Conservation (phyloP, 2,113 vertebrate species). For the Delphinapterus leucas region DNA sequence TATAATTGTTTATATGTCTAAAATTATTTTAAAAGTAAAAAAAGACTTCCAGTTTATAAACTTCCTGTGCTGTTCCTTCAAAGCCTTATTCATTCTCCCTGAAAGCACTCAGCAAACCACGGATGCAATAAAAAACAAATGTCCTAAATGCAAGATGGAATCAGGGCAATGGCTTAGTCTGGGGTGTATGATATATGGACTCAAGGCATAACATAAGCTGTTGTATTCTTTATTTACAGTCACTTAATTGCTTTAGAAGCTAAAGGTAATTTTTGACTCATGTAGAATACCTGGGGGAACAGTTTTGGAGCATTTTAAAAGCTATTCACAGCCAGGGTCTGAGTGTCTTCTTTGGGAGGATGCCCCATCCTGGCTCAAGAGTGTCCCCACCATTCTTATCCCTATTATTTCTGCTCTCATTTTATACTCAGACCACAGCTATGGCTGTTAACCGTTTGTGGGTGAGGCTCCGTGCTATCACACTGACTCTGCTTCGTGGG, state of each 20-base stretch:
- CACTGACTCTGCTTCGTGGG: not conserved
- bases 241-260: constrained; percentile 46
- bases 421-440: not conserved
- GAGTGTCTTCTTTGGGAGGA: not conserved
- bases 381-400: not conserved
- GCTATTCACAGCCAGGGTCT: not conserved
- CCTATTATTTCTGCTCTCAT: not conserved
- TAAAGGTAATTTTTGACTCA: constrained; percentile 22
- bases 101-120: constrained; percentile 45
- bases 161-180: not conserved
- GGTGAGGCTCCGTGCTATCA: accelerated
- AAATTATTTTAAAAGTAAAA: constrained; percentile 64
- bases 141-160: not conserved
- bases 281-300: not conserved
- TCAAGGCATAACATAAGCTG: not conserved
- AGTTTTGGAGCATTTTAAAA: constrained; percentile 10
- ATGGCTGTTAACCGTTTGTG: not conserved
- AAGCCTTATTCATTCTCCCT: constrained; percentile 49
- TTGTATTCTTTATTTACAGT: constrained; percentile 23
- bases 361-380: not conserved
- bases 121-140: constrained; percentile 29
- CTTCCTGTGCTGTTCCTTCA: constrained; percentile 19
- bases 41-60: constrained; percentile 43
- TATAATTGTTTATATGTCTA: constrained; percentile 21
- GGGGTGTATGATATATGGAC: not conserved